Conservation (phyloP, 2,113 vertebrate species). For the Pelusios castaneus region DNA sequence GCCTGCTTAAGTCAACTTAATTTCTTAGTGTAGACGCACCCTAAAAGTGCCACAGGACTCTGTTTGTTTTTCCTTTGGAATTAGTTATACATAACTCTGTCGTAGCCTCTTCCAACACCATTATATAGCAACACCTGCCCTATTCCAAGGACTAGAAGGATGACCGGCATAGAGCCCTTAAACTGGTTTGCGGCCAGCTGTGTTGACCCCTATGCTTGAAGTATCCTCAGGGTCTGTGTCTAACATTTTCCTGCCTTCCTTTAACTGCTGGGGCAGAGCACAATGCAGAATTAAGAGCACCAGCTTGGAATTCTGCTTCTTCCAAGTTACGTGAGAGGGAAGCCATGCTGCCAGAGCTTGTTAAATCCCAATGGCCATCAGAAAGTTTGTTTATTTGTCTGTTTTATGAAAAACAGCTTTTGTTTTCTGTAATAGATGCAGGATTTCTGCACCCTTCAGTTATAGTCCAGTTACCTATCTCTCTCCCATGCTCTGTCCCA, state of each 20-base stretch:
- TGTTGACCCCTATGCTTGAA: not conserved
- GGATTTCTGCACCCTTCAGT: not conserved
- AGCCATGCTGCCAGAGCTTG: not conserved
- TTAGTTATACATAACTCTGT: too few species aligned
- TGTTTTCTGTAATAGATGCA: not conserved
- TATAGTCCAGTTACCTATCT: not conserved
- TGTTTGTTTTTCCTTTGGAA: too few species aligned
- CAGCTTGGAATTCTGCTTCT: not conserved
- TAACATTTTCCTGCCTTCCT: not conserved
- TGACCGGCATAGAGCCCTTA: not conserved
- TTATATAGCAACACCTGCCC: not conserved
- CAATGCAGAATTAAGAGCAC: not conserved
- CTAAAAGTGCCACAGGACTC: too few species aligned
- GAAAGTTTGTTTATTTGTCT: not conserved
- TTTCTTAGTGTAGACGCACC: too few species aligned
- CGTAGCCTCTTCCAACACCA: too few species aligned
- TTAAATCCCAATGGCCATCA: not conserved
- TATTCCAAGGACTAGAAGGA: not conserved
- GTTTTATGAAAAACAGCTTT: not conserved
- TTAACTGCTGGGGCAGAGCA: not conserved
- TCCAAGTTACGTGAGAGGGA: not conserved
- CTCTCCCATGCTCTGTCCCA: not conserved
- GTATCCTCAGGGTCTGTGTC: too few species aligned
- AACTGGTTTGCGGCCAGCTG: not conserved
- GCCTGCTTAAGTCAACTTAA: too few species aligned